Percentiles rank a stretch among this genome's conserved stretches.
These are phyloP conservation scores for Torymus aiolomorphi DNA, from an alignment of 2,888 invertebrate species.

Conservation along the genomic window DNA sequence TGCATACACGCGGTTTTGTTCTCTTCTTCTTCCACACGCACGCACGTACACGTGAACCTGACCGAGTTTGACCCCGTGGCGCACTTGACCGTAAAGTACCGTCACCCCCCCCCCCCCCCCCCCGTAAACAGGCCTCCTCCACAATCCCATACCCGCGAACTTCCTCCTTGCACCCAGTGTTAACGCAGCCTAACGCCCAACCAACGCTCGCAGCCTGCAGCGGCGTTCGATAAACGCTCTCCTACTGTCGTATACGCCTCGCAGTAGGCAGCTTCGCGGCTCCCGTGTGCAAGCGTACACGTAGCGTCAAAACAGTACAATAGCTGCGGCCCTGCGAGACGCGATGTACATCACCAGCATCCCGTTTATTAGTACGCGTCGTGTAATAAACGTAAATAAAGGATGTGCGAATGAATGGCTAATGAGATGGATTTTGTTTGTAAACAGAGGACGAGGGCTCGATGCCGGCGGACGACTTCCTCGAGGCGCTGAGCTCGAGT, in stretches of 20 bases:
- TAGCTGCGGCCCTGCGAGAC: no score
- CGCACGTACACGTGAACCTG: not conserved
- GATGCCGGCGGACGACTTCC: conserved; percentile 68
- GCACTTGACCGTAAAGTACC: conserved; percentile 38
- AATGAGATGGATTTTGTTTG: conserved; percentile 36
- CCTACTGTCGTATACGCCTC: no score
- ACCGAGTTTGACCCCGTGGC: conserved; percentile 25
- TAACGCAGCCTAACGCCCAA: conserved; percentile 19
- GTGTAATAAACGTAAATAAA: no score
- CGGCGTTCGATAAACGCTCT: no score
- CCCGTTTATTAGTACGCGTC: conserved; percentile 15
- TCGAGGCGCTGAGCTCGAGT: conserved; percentile 69
- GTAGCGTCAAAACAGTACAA: no score
- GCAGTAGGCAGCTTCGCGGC: no score
- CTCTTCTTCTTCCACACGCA: no score
- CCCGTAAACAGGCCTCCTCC: not conserved
- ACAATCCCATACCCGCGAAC: not conserved
- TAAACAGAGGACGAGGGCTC: conserved; percentile 63
- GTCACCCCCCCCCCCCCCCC: not conserved
- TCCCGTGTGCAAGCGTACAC: no score
- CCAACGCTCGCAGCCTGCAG: no score
- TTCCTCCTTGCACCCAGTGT: not conserved
- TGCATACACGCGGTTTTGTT: no score
- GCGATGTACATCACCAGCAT: conserved; percentile 43
- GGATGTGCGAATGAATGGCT: no score